A percentile compares a stretch with the other conserved stretches of the same genome.
These are phyloP conservation scores for Macquaria australasica DNA, from an alignment of 2,113 vertebrate genomes.

Conservation along the genomic window DNA sequence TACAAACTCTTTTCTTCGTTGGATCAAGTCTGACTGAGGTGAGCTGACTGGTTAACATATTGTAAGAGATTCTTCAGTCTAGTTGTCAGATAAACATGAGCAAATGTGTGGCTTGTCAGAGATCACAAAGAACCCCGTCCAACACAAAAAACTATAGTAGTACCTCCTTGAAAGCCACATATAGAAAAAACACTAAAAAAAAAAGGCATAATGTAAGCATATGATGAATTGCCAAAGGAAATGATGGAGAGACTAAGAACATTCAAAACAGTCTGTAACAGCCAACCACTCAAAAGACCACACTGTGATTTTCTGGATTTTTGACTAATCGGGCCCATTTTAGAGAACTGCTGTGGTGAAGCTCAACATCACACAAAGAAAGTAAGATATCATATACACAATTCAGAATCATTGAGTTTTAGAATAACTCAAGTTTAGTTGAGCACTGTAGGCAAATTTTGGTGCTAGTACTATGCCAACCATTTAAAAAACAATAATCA, in stretches of 20 bases:
- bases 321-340: constrained; percentile 12
- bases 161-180: constrained; percentile 17
- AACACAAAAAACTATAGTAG: background rate
- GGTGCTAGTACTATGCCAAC: background rate
- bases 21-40: constrained; percentile 4
- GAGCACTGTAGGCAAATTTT: constrained; percentile 21
- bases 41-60: constrained; percentile 7
- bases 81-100: background rate
- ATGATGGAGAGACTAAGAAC: constrained; percentile 23
- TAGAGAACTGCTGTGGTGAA: constrained; percentile 17
- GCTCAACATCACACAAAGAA: constrained; percentile 19
- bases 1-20: constrained; percentile 14
- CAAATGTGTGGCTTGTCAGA: constrained; percentile 10
- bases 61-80: background rate
- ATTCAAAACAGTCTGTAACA: constrained; percentile 54
- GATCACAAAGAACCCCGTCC: background rate
- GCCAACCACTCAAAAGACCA: constrained; percentile 20
- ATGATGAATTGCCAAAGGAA: constrained; percentile 24
- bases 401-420: constrained; percentile 11
- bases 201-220: constrained; percentile 13
- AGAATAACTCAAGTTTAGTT: constrained; percentile 4
- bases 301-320: background rate
- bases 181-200: constrained; percentile 15
- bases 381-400: background rate
- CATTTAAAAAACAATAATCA: constrained; percentile 32